Percentiles rank a stretch among this genome's conserved stretches.
phyloP scores from a whole-genome alignment of 2,888 invertebrate species.

The Eumacrocentrus americanus region DNA sequence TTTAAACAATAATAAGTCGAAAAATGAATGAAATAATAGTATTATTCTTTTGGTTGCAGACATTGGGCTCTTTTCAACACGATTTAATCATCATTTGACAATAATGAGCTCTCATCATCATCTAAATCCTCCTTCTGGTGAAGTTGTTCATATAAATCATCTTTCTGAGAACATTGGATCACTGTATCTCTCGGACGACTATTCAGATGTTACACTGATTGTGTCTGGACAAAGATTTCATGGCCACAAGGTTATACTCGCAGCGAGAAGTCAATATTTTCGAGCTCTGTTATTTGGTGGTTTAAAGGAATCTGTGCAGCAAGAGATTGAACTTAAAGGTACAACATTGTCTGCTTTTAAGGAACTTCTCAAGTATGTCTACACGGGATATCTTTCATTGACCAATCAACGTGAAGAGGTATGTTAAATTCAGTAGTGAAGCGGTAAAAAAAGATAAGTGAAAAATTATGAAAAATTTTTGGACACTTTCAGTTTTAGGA shows the following conservation, averaged over 20 bases:
- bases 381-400: slow-evolving; percentile 79
- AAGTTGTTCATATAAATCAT: slow-evolving; percentile 73
- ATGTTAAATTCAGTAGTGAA: slow-evolving; percentile 31
- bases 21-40: no score
- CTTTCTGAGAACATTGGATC: slow-evolving; percentile 87
- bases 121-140: slow-evolving; percentile 60
- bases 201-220: slow-evolving; percentile 87
- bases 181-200: slow-evolving; percentile 84
- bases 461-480: slow-evolving; percentile 15
- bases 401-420: slow-evolving; percentile 66
- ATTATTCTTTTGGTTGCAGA: no score
- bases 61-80: no score
- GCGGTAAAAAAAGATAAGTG: no score
- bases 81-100: no score
- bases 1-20: no score
- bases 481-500: no score
- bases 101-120: slow-evolving; percentile 57
- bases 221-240: slow-evolving; percentile 78
- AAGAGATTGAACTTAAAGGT: slow-evolving; percentile 84
- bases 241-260: slow-evolving; percentile 85
- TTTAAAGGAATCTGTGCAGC: slow-evolving; percentile 75
- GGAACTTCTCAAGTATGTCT: slow-evolving; percentile 91
- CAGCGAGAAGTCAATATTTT: slow-evolving; percentile 96
- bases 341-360: slow-evolving; percentile 86
- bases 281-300: slow-evolving; percentile 82